Conservation (phyloP, 2,113 vertebrate genomes). For the Cottus gobio region DNA sequence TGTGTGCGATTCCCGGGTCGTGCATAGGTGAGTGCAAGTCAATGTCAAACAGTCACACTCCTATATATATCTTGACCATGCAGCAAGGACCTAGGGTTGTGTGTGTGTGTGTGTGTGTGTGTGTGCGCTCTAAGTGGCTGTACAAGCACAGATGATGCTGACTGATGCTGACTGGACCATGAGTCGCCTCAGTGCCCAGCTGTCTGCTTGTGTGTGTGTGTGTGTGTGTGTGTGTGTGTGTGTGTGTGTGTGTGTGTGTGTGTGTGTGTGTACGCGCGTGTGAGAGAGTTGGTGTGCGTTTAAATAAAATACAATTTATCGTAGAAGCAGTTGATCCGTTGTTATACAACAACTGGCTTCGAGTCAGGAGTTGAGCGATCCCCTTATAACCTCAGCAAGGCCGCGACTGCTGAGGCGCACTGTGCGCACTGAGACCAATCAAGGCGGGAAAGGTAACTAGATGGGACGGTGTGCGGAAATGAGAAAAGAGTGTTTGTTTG, state of each 20-base stretch:
- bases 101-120: neutral
- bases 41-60: constrained; percentile 35
- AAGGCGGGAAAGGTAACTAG: constrained; percentile 8
- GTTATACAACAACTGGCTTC: constrained; percentile 65
- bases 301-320: constrained; percentile 57
- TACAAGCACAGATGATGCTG: constrained; percentile 58
- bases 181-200: constrained; percentile 60
- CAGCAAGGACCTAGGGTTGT: constrained; percentile 24
- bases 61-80: constrained; percentile 32
- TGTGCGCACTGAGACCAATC: constrained; percentile 32
- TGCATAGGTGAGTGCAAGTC: constrained; percentile 30
- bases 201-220: constrained; percentile 34
- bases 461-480: constrained; percentile 33
- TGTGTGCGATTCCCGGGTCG: neutral
- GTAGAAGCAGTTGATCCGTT: constrained; percentile 50
- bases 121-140: constrained; percentile 12
- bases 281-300: constrained; percentile 42
- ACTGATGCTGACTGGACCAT: constrained; percentile 60
- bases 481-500: constrained; percentile 26
- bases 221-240: constrained; percentile 19
- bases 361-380: constrained; percentile 57
- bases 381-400: constrained; percentile 62
- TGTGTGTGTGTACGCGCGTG: constrained; percentile 23
- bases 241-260: neutral
- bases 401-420: constrained; percentile 53